These are phyloP conservation scores for Archips crataeganus DNA, from an alignment of 2,888 invertebrate species.

Conservation along the genomic window DNA sequence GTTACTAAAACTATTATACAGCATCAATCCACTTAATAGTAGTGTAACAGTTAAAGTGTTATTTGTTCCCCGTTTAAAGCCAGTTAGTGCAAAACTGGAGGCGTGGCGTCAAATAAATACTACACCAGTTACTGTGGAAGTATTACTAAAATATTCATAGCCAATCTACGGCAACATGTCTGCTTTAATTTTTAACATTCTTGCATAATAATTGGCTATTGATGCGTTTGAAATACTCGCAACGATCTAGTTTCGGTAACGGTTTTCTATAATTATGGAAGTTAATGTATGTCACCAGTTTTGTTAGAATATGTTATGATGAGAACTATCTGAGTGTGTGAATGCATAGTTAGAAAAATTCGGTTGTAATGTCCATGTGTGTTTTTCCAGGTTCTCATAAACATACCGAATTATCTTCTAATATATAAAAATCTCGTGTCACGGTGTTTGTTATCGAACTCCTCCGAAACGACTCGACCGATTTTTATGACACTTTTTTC, in stretches of 20 bases:
- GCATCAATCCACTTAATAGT: background rate
- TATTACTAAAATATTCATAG: constrained; percentile 32
- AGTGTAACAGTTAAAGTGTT: background rate
- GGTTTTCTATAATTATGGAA: constrained; percentile 5
- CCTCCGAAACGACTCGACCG: too few species aligned
- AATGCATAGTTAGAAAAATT: background rate
- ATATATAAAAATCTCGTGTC: too few species aligned
- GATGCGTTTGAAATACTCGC: too few species aligned
- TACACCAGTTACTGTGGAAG: constrained; percentile 10
- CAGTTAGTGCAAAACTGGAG: constrained; percentile 26
- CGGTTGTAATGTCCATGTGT: too few species aligned
- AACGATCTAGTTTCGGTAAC: constrained; percentile 17
- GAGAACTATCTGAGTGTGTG: background rate
- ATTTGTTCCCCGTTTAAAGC: background rate
- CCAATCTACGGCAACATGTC: constrained; percentile 9
- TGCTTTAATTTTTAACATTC: constrained; percentile 29
- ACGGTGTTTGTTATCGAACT: too few species aligned
- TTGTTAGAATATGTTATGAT: background rate
- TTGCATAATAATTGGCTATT: constrained; percentile 35
- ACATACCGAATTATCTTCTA: too few species aligned
- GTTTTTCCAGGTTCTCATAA: too few species aligned
- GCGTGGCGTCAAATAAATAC: constrained; percentile 21
- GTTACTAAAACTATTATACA: background rate
- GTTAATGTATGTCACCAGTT: constrained; percentile 11
- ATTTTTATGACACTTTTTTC: too few species aligned